Base-by-base conservation (phyloP, 92 coral and sea anemone genomes). In the Desmophyllum pertusum region DNA sequence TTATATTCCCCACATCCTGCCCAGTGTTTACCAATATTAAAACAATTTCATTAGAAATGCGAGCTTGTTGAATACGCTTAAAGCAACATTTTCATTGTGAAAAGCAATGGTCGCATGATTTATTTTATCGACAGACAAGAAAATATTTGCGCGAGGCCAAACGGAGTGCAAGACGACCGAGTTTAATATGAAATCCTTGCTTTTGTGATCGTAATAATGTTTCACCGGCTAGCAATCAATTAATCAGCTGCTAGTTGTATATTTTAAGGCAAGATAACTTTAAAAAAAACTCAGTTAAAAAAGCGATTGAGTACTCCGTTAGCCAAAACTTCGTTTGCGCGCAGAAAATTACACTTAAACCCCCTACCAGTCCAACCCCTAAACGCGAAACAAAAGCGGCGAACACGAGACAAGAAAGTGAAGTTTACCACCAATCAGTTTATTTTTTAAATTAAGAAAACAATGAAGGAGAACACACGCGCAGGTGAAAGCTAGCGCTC, bases 21-120 rank as follows among this genome's bases (percentile, higher is more conserved):
- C 10, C 84, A 9, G 18, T 79, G 75, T 67, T 79, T 79, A 45
- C 84, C 75, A 79, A 79, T 46, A 79, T 46, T 64, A 43, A 42
- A 43, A 79, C 61, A 79, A 79, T 64, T 43, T 67, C 41, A 42
- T 65, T 65, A 42, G 18, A 15, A 25, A 39, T 59, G 50, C 42
- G 30, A 53, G 30, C 41, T 17, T 7, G 64, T 36, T 52, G 52
- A 77, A 77, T 77, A 57, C 81, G 10, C 53, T 14, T 1, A 19
- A 23, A 33, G 45, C 43, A 70, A 43, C 71, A 35, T 66, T 66
- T 4, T 38, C 1, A 6, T 0, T 3, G 9, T 15, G 11, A 3
- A 35, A 23, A 67, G 42, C 45, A 35, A 4, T 67, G 45, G 6
- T 3, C 13, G 41, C 42, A 59, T 9, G 65, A 59, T 46, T n/a